Percentiles rank a stretch among this genome's conserved stretches.
phyloP scores from a whole-genome alignment of 2,888 invertebrate species.

The Coleophora deauratella region DNA sequence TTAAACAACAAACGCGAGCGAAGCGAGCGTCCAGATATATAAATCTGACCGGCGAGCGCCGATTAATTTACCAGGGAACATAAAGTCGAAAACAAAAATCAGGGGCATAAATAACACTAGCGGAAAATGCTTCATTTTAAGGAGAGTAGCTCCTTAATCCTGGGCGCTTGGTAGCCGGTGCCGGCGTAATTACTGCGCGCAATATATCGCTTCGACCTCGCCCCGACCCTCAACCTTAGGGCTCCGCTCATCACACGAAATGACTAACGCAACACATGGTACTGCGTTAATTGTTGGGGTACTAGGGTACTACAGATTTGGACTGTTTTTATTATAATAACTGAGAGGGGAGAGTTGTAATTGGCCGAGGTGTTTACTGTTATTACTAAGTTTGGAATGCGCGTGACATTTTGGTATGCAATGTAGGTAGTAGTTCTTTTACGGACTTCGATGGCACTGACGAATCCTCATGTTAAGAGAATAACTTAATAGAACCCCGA shows the following conservation, averaged over 20 bases:
- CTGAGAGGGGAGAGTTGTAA: constrained; percentile 27
- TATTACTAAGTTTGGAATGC: constrained; percentile 5
- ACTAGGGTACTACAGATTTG: constrained; percentile 38
- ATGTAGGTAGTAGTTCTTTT: too few relatives aligned
- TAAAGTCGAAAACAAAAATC: constrained; percentile 36
- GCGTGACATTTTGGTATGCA: constrained; percentile 4
- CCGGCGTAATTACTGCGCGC: constrained; percentile 59
- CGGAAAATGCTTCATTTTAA: constrained; percentile 58
- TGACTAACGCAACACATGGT: constrained; percentile 61
- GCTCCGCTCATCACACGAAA: constrained; percentile 49
- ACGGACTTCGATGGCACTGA: too few relatives aligned
- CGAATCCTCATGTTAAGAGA: too few relatives aligned
- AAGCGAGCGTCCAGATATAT: constrained; percentile 5
- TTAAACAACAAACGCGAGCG: not conserved
- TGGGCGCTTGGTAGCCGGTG: constrained; percentile 48
- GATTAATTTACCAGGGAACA: constrained; percentile 30
- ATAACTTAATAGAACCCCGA: too few relatives aligned
- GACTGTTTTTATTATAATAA: constrained; percentile 54
- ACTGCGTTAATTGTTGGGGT: constrained; percentile 51
- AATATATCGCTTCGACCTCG: constrained; percentile 45
- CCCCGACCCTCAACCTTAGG: constrained; percentile 20
- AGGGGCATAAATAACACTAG: constrained; percentile 39
- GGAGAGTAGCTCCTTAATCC: constrained; percentile 58
- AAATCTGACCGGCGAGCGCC: constrained; percentile 5
- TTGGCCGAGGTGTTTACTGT: constrained; percentile 9